phyloP scores from a whole-genome alignment of 2,797 vertebrate genomes.

The Pempheris klunzingeri region DNA sequence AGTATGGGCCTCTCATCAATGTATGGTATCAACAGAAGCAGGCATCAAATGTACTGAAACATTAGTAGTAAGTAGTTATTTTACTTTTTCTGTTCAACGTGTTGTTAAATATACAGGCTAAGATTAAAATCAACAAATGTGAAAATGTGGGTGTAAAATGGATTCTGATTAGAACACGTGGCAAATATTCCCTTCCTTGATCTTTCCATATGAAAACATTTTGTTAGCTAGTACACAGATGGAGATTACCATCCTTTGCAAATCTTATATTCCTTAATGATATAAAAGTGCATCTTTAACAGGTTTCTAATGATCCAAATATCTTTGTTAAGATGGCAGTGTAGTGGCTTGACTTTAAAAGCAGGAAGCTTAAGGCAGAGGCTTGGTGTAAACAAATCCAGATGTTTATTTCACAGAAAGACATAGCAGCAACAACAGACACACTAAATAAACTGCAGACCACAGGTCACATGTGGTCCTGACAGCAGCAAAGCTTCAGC shows the following conservation, averaged over 20 bases:
- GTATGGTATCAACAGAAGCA: no score
- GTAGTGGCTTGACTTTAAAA: no score
- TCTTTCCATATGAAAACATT: slow-evolving; percentile 48
- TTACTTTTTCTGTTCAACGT: slow-evolving; percentile 1
- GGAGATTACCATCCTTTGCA: slow-evolving; percentile 27
- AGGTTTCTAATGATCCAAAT: slow-evolving; percentile 40
- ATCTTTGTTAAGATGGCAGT: no score
- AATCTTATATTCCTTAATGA: slow-evolving; percentile 17
- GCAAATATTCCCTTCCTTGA: slow-evolving; percentile 1
- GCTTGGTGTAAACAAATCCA: no score
- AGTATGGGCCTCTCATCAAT: slow-evolving; percentile 36
- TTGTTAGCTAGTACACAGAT: slow-evolving; percentile 44
- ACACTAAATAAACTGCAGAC: no score
- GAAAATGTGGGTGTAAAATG: slow-evolving; percentile 41
- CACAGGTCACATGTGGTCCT: no score
- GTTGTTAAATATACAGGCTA: slow-evolving; percentile 23
- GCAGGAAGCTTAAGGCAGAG: no score
- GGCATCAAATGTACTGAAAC: slow-evolving; percentile 44
- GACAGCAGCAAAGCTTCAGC: no score
- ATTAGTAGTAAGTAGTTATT: slow-evolving; percentile 35
- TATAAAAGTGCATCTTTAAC: slow-evolving; percentile 43
- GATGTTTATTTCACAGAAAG: no score
- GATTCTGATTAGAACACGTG: background rate
- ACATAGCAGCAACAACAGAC: no score
- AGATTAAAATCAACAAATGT: slow-evolving; percentile 51